Evolutionary conservation across 2,797 vertebrate genomes (phyloP).

Genomic region (Neostethus bicornis): DNA sequence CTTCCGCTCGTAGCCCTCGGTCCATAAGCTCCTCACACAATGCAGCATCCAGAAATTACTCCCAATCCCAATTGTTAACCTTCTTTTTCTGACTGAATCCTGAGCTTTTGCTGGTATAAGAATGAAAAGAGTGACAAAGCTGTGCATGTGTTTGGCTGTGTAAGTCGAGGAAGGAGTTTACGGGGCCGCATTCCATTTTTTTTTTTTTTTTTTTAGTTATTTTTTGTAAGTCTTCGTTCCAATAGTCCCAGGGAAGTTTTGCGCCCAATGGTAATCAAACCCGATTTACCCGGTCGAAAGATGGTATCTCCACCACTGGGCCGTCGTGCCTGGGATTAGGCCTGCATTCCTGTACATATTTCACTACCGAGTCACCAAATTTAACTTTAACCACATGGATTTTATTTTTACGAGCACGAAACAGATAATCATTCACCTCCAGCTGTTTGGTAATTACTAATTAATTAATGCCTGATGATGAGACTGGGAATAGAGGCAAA

Average conservation of each 20-base stretch:
- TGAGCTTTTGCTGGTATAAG: conserved; percentile 43
- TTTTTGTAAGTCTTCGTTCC: too few species aligned
- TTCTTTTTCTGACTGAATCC: conserved; percentile 45
- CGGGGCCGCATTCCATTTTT: conserved; percentile 33
- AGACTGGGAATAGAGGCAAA: background rate
- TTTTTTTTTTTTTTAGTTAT: too few species aligned
- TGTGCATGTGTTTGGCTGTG: conserved; percentile 30
- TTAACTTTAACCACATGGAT: conserved; percentile 2
- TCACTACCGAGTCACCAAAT: conserved; percentile 37
- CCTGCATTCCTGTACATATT: conserved; percentile 39
- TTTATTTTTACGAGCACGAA: conserved; percentile 8
- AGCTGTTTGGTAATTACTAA: conserved; percentile 4
- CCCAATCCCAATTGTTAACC: conserved; percentile 56
- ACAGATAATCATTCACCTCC: conserved; percentile 12
- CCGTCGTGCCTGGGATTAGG: too few species aligned
- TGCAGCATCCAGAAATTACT: conserved; percentile 80
- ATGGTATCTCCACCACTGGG: too few species aligned
- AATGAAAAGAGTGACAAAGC: conserved; percentile 63
- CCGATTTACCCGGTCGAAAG: too few species aligned
- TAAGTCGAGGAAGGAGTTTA: conserved; percentile 26
- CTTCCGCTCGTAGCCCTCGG: conserved; percentile 68
- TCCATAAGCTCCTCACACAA: conserved; percentile 79
- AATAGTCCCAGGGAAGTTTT: too few species aligned
- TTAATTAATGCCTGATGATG: conserved; percentile 35
- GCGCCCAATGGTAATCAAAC: too few species aligned